Base-by-base conservation (phyloP, 2,113 vertebrate species). In the Geococcyx californianus region DNA sequence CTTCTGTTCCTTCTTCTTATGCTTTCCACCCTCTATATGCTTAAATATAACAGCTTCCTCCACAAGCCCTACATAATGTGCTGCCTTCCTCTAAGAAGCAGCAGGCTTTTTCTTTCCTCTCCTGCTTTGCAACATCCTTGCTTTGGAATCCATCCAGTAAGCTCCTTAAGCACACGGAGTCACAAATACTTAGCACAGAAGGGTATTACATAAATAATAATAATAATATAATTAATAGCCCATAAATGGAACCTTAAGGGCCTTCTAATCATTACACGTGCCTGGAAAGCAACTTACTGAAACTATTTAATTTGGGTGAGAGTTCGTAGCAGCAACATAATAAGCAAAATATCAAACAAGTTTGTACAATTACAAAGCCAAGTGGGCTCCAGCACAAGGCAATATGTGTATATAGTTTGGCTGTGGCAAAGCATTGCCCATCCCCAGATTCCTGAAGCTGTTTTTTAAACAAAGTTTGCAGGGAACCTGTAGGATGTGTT, bases 71-170 rank as follows among this genome's bases (percentile, higher is more conserved):
- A 69, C 4, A 23, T 33, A 79, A 45, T 14, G 18, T 1, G 16
- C 59, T 76, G 44, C 45, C 69, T 83, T 76, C 74, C 70, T 76
- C 68, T 74, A 67, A 93, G 78, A 68, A 91, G 89, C 69, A 72
- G 52, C n/a, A 79, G 69, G 52, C 34, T 81, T 78, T 77, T 90
- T 89, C 72, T 70, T 93, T 66, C 70, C 67, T 85, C 82, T 91
- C 38, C 76, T 67, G 44, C 80, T 93, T 68, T 75, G 77, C 73
- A 92, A 88, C 60, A 90, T 93, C 79, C 68, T 84, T 67, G 40
- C 79, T 90, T 88, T 96, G 94, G 95, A 95, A 94, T 70, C 63
- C 55, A 78, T 94, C 94, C 94, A 96, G 76, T 95, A 95, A 97
- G 92, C 93, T 96, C 69, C 94, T 96, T 96, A 94, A 90, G 72